A percentile compares a stretch with the other conserved stretches of the same genome.
Conservation (phyloP, 2,113 vertebrate species). For the Perca flavescens region DNA sequence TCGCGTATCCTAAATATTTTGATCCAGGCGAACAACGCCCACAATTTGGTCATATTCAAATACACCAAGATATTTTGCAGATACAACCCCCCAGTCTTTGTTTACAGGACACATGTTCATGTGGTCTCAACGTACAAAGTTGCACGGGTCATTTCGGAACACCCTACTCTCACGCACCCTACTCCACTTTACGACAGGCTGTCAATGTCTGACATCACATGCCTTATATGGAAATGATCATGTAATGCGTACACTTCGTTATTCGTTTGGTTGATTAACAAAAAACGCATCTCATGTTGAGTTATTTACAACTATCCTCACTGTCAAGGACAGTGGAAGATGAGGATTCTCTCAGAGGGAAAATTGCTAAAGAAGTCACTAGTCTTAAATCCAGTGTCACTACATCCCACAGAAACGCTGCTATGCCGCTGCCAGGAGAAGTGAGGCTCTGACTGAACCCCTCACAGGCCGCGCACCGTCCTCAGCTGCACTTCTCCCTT, state of each 20-base stretch:
- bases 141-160: slow-evolving; percentile 14
- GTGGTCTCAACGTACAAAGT: neutral
- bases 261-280: neutral
- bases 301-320: neutral
- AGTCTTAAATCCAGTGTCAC: neutral
- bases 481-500: slow-evolving; percentile 22
- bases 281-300: neutral
- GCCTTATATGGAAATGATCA: neutral
- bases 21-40: neutral
- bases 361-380: neutral
- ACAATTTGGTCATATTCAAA: neutral
- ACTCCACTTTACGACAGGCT: neutral
- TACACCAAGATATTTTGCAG: neutral
- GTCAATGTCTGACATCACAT: neutral
- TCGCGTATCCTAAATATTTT: neutral
- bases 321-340: neutral
- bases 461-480: slow-evolving; percentile 29
- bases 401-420: slow-evolving; percentile 72
- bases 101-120: neutral
- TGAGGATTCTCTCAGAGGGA: neutral
- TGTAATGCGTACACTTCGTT: too few species aligned
- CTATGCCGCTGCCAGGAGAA: slow-evolving; percentile 75
- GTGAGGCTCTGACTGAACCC: slow-evolving; percentile 66
- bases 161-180: neutral
- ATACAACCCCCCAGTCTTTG: neutral